Evolutionary conservation across 1,140 invertebrate genomes (phyloP), one percentile per base, ranked within the genome.

Genomic region (Cyphomyrmex costatus): DNA sequence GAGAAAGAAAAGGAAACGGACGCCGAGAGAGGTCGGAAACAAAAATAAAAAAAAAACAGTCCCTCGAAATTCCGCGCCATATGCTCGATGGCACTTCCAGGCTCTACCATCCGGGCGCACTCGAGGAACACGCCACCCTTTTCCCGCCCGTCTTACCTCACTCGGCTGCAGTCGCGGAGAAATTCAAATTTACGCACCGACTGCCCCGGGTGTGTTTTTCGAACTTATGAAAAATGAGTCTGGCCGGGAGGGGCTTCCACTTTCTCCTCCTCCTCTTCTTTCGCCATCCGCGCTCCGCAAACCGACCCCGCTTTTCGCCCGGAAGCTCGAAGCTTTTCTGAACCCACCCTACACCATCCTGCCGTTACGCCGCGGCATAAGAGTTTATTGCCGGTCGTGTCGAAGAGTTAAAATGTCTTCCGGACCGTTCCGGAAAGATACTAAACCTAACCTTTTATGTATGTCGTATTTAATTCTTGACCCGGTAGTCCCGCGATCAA

Each of bases 211-310:
- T 87, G 86, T 94, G 92, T 94, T 94, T 95, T 94, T 93, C 93
- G 90, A 93, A 93, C 91, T 93, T 93, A 92, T 94, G 93, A 95
- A 94, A 95, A 94, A 95, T 94, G 93, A 94, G 93, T 94, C 92
- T 92, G 87, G 88, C 61, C 85, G 78, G 60, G 53, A 79, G 88
- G 84, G 14, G 70, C 21, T 14, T 42, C 49, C 61, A 60, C 24
- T 30, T 27, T 61, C 74, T 51, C 42, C 53, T 56, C 19, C 86
- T 91, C 65, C 73, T 79, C 68, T 80, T 49, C 70, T 56, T 56
- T 56, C n/a, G n/a, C n/a, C 56, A 70, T 60, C 77, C 51, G 46
- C 61, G 58, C 79, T 85, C 65, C 77, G 74, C 60, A 49, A 78
- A 65, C 70, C 12, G 19, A 19, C 65, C 58, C 51, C 60, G 36